Base-by-base conservation (phyloP, 2,888 invertebrate species). In the Terebella lapidaria region DNA sequence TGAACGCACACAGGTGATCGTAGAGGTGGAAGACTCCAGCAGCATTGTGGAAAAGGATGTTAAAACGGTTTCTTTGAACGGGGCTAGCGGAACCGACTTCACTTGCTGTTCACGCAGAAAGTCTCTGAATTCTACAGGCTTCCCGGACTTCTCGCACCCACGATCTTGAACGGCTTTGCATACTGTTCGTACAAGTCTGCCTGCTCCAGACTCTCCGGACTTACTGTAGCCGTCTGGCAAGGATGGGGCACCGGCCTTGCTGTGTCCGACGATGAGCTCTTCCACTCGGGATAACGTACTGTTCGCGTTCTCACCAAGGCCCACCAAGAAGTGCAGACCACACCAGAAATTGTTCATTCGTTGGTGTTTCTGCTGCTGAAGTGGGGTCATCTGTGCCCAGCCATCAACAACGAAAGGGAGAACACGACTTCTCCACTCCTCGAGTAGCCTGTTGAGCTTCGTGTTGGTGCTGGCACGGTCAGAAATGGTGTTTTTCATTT, bases 101-200 rank as follows among this genome's bases (percentile, higher is more conserved):
- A 51, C 45, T 26, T 28, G n/a, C 22, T 59, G 25, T 5, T 29
- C 20, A 3, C 42, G 29, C 18, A 63, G 30, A 51, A 35, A 63
- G 15, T 58, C 57, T 2, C 58, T 22, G 42, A 65, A 65, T 52
- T 54, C 26, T 26, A 63, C 57, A n/a, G 62, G 61, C 51, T 63
- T 61, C 3, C 63, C 63, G 30, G 59, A 47, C 49, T 57, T 60
- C 42, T 63, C 57, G 55, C 62, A 61, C 2, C 61, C 65, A 24
- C 65, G 46, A 42, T 60, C 61, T 53, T 62, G 64, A 18, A 66
- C 28, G 15, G 61, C 61, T 49, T 65, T 65, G 51, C 63, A 64
- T 18, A 61, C 61, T 3, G 63, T 64, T 10, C 66, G 10, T 10
- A 64, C 52, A 53, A 64, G 4, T 10, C 63, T 26, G 2, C 54